These are phyloP conservation scores for Coendou prehensilis DNA, from an alignment of 2,797 vertebrate species.

Conservation along the genomic window DNA sequence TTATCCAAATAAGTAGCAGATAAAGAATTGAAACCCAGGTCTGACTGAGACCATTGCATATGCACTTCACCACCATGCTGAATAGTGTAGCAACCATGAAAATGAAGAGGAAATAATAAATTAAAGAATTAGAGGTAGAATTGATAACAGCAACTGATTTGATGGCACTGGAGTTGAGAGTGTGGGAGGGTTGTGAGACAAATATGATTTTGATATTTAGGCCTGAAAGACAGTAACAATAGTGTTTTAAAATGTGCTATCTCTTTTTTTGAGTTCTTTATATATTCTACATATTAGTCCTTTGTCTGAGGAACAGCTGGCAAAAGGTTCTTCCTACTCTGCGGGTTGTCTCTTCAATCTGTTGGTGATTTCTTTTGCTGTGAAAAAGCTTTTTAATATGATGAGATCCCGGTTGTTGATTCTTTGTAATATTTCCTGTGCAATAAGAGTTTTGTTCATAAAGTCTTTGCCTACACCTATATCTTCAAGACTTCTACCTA, in stretches of 20 bases:
- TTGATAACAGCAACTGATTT: neutral
- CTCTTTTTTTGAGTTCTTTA: neutral
- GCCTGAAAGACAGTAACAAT: neutral
- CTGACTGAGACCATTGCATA: neutral
- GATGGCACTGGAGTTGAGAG: neutral
- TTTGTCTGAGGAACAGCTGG: neutral
- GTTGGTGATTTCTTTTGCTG: neutral
- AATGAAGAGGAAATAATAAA: neutral
- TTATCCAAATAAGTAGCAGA: neutral
- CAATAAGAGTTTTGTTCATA: neutral
- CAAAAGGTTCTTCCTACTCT: neutral
- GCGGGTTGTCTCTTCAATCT: neutral
- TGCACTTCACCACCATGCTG: neutral
- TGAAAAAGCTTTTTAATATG: neutral
- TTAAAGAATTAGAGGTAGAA: neutral
- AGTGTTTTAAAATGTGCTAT: neutral
- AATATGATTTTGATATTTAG: neutral
- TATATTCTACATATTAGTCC: neutral
- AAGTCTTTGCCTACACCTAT: neutral
- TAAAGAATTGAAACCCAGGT: neutral
- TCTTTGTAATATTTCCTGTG: neutral
- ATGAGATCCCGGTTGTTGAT: neutral
- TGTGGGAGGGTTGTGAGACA: neutral
- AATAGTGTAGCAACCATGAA: neutral
- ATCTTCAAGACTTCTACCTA: neutral